phyloP scores from a whole-genome alignment of 2,888 invertebrate species.

The Nymphalis polychloros region DNA sequence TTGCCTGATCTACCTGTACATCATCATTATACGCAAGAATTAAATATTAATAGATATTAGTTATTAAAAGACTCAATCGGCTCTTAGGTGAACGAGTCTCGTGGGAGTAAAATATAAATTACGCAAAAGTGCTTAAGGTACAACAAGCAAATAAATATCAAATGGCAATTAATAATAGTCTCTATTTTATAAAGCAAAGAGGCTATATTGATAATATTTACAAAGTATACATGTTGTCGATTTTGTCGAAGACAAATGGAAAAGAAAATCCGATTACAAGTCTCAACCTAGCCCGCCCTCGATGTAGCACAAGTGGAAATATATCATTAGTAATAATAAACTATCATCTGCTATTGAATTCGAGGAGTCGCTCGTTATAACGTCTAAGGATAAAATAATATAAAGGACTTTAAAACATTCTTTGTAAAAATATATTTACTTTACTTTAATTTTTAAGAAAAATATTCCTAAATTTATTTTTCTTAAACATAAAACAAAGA shows the following conservation, averaged over 20 bases:
- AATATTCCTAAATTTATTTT: slow-evolving; percentile 24
- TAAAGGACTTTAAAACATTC: background rate
- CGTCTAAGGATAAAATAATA: no score
- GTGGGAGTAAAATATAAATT: slow-evolving; percentile 19
- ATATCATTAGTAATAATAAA: slow-evolving; percentile 6
- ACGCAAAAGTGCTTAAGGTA: slow-evolving; percentile 18
- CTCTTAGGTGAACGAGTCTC: slow-evolving; percentile 13
- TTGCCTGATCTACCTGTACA: background rate
- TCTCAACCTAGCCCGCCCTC: slow-evolving; percentile 3
- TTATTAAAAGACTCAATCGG: slow-evolving; percentile 10
- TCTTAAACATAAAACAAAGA: slow-evolving; percentile 26
- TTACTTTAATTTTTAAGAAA: background rate
- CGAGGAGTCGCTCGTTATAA: no score
- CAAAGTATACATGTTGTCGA: slow-evolving; percentile 1
- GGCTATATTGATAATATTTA: background rate
- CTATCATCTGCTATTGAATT: background rate
- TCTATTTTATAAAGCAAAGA: background rate
- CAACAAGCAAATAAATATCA: slow-evolving; percentile 1
- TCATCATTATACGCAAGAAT: background rate
- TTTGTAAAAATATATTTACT: background rate
- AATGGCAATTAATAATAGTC: background rate
- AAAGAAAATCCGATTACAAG: slow-evolving; percentile 28
- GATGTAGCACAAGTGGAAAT: slow-evolving; percentile 1
- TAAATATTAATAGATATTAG: background rate
- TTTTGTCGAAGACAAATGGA: slow-evolving; percentile 12